Base-by-base conservation (phyloP, 1,140 invertebrate genomes). In the Stenopsyche tienmushanensis region DNA sequence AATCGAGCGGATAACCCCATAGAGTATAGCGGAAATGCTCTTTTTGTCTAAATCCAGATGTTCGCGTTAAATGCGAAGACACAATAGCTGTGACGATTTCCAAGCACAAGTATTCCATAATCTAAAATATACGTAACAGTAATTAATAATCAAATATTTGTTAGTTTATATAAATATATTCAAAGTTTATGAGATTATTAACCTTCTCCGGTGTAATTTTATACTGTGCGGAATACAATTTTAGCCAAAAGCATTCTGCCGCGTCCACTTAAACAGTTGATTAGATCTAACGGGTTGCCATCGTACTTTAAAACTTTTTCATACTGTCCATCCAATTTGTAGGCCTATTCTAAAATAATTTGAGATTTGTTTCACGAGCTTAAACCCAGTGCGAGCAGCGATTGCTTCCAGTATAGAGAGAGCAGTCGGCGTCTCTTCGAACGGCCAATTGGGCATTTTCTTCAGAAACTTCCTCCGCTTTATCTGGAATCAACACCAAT, bases 1-100 rank as follows among this genome's bases (percentile, higher is more conserved):
- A 77, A 66, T 81, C 80, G 2, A 85, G 71, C 7, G 79, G 76
- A 63, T 84, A 78, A n/a, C 83, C 82, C 83, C 84, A 85, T n/a
- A 85, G 67, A 0, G 79, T 81, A 71, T 81, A 80, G 65, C 80
- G 78, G 29, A 81, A 80, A 45, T 80, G 79, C 54, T 80, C 80
- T 52, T 80, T 81, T 70, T 76, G 77, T 69, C 74, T 73, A 72
- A 78, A 78, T 9, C 72, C 80, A 24, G 73, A 79, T 52, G 77
- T 82, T 76, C 75, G 80, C n/a, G 77, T 76, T 47, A 79, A 72
- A 66, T 79, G 78, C 9, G 79, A 80, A 0, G 76, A 78, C 66
- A 79, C 77, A 47, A 82, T 77, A 0, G 82, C 76, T 13, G 73
- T 76, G 24, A 83, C 77, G 68, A 85, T 75, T 74, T 84, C 81